Percentiles rank a stretch among this genome's conserved stretches.
Evolutionary conservation across 1,140 invertebrate species (phyloP).

Genomic region (Lethrus apterus): DNA sequence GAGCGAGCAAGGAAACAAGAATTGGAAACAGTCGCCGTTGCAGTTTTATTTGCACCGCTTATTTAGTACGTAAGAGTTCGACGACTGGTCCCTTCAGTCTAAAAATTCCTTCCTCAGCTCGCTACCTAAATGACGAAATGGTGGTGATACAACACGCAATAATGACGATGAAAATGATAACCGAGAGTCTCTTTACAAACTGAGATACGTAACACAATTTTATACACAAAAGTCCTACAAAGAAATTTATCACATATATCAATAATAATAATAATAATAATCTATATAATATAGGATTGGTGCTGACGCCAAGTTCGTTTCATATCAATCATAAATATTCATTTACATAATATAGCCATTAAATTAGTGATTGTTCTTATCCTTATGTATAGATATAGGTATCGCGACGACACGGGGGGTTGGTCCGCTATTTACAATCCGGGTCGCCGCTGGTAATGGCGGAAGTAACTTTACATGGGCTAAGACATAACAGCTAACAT

Average conservation of each 20-base stretch:
- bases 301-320: slow-evolving; percentile 34
- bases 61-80: slow-evolving; percentile 14
- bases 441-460: slow-evolving; percentile 32
- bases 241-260: slow-evolving; percentile 43
- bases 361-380: slow-evolving; percentile 42
- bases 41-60: slow-evolving; percentile 5
- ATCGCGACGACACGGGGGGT: slow-evolving; percentile 17
- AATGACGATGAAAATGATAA: slow-evolving; percentile 21
- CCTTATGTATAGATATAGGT: slow-evolving; percentile 27
- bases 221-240: slow-evolving; percentile 38
- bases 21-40: slow-evolving; percentile 11
- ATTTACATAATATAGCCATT: slow-evolving; percentile 33
- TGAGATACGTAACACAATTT: slow-evolving; percentile 39
- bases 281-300: slow-evolving; percentile 33
- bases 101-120: slow-evolving; percentile 28
- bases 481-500: slow-evolving; percentile 8
- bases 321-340: slow-evolving; percentile 32
- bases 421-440: slow-evolving; percentile 40
- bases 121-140: slow-evolving; percentile 17
- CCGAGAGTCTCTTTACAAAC: slow-evolving; percentile 38
- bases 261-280: slow-evolving; percentile 33
- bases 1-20: slow-evolving; percentile 6
- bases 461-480: slow-evolving; percentile 34
- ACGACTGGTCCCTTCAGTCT: slow-evolving; percentile 31
- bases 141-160: slow-evolving; percentile 22